Evolutionary conservation across 2,888 invertebrate species (phyloP).

Genomic region (Nipponacmea schrenckii): DNA sequence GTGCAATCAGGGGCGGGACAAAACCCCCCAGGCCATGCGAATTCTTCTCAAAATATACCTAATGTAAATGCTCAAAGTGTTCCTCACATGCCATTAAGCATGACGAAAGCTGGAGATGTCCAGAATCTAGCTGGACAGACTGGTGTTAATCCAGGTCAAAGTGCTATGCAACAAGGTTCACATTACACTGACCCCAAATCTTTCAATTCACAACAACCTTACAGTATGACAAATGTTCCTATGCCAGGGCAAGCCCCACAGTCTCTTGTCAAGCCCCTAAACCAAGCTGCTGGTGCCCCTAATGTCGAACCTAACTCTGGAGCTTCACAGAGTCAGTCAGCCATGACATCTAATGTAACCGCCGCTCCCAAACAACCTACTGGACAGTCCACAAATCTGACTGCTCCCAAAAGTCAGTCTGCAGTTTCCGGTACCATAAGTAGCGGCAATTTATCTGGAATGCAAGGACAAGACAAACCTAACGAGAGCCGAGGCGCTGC

Average conservation of each 20-base stretch:
- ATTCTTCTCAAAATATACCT: conserved; percentile 1
- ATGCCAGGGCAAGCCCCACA: background rate
- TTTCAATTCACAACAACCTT: conserved; percentile 1
- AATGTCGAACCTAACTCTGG: background rate
- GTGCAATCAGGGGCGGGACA: background rate
- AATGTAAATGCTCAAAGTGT: conserved; percentile 1
- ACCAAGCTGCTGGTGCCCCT: background rate
- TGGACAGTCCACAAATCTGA: background rate
- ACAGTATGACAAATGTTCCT: background rate
- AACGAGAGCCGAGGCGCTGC: background rate
- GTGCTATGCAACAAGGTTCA: conserved; percentile 2
- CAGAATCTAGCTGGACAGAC: background rate
- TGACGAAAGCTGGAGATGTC: background rate
- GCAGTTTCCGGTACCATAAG: background rate
- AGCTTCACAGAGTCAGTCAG: background rate
- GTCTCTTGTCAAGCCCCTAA: background rate
- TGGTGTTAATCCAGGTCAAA: background rate
- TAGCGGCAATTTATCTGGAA: conserved; percentile 1
- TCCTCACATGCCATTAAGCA: background rate
- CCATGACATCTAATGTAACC: background rate
- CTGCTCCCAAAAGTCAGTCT: background rate
- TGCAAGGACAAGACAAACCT: background rate
- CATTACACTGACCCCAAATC: background rate
- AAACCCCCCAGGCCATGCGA: background rate
- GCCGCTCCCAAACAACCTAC: background rate